A percentile compares a stretch with the other conserved stretches of the same genome.
Evolutionary conservation across 1,140 invertebrate genomes (phyloP).

Genomic region (Conus ventricosus): DNA sequence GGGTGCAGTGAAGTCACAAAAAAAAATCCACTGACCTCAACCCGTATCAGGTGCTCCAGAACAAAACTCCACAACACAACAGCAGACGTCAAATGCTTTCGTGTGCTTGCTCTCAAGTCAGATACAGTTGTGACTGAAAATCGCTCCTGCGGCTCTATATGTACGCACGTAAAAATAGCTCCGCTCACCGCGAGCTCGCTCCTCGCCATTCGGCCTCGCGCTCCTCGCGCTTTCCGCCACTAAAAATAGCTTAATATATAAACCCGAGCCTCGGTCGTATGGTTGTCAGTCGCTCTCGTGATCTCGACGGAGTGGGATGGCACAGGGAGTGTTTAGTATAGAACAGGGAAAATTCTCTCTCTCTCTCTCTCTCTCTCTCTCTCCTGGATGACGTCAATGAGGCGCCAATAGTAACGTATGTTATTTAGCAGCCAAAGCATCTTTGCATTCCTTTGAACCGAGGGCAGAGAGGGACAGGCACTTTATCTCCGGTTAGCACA

Average conservation of each 20-base stretch:
- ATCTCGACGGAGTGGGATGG: background rate
- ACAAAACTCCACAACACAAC: background rate
- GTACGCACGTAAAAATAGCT: constrained; percentile 16
- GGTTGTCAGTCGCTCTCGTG: background rate
- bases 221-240: background rate
- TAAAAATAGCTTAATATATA: constrained; percentile 5
- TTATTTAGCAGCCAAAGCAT: constrained; percentile 15
- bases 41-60: background rate
- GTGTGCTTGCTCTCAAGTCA: background rate
- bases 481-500: background rate
- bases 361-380: constrained; percentile 2
- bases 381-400: constrained; percentile 13
- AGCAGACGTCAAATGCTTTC: background rate
- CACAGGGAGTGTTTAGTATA: background rate
- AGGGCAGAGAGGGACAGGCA: background rate
- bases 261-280: background rate
- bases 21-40: background rate
- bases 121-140: constrained; percentile 15
- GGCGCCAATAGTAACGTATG: constrained; percentile 29
- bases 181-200: background rate
- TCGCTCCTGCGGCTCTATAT: background rate
- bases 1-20: background rate
- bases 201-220: background rate
- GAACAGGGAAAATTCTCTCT: background rate
- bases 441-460: constrained; percentile 14